Base-by-base conservation (phyloP, 2,888 invertebrate species). In the Euplexia lucipara region DNA sequence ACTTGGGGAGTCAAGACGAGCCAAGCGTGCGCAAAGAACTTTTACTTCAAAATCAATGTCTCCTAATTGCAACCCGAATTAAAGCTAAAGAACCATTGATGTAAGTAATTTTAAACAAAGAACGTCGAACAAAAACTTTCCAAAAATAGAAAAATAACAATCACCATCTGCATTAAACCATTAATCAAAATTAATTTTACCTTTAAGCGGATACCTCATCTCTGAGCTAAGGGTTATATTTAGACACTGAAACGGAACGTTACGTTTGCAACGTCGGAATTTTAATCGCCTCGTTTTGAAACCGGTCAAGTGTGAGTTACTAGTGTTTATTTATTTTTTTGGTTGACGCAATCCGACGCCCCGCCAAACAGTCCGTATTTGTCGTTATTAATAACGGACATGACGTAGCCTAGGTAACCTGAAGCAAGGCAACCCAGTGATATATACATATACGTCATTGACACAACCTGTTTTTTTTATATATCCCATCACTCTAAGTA, bases 211-310 rank as follows among this genome's bases (percentile, higher is more conserved):
- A 81, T 76, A 71, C 61, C 45, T 61, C 65, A 51, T 69, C 66
- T 67, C 42, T 83, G 81, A 81, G 78, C 75, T 62, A 79, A 81
- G 64, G 60, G 16, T 22, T 80, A 78, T 73, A 75, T 72, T 73
- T 81, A 81, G 79, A 75, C 32, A 16, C 37, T 49, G 65, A 63
- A 65, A 75, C 73, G 56, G 67, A 67, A 64, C 67, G 63, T 42
- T 49, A 64, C 67, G 63, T 42, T 49, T 37, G 49, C 64, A 74
- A 8, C 72, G 49, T 65, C 14, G 81, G 75, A 41, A 79, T 79
- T 80, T 79, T 75, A 77, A 79, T 80, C 71, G 62, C 18, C 44
- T 52, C 56, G 52, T 54, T 75, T 51, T 32, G 22, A 71, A 65
- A 54, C 47, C 47, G 67, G 61, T 71, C 80, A 74, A 79, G 80